phyloP scores from a whole-genome alignment of 2,888 invertebrate species.

The Aleiodes alternator region DNA sequence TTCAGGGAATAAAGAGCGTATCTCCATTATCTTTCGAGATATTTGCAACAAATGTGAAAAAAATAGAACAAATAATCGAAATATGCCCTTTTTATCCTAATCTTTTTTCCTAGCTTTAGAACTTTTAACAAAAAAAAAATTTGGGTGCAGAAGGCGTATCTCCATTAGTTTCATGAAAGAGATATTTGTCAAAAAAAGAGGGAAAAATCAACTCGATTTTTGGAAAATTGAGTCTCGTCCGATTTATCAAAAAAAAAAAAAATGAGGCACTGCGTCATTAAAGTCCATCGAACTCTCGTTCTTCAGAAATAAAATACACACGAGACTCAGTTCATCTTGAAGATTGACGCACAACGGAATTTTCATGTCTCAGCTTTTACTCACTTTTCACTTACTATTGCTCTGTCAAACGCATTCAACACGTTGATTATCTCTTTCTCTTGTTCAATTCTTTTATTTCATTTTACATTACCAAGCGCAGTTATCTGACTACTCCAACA shows the following conservation, averaged over 20 bases:
- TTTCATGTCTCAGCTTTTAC: slow-evolving; percentile 35
- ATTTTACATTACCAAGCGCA: neutral
- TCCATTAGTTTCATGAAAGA: too few species aligned
- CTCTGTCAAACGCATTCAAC: slow-evolving; percentile 9
- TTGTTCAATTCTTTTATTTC: neutral
- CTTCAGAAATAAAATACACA: neutral
- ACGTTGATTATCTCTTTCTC: slow-evolving; percentile 1
- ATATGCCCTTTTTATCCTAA: too few species aligned
- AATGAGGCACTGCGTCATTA: neutral
- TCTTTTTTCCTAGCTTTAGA: too few species aligned
- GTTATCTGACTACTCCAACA: slow-evolving; percentile 2
- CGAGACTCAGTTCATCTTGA: neutral
- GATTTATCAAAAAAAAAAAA: neutral
- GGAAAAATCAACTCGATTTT: neutral
- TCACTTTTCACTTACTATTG: slow-evolving; percentile 12
- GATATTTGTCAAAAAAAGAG: too few species aligned
- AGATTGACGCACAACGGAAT: slow-evolving; percentile 30
- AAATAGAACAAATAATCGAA: too few species aligned
- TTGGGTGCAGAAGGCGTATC: too few species aligned
- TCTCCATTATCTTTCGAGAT: too few species aligned
- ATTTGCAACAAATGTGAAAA: too few species aligned
- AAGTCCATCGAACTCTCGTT: neutral
- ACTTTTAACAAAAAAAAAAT: too few species aligned
- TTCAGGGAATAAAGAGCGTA: too few species aligned
- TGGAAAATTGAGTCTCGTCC: neutral